Conservation (phyloP, 2,113 vertebrate species). For the Phodopus roborovskii region DNA sequence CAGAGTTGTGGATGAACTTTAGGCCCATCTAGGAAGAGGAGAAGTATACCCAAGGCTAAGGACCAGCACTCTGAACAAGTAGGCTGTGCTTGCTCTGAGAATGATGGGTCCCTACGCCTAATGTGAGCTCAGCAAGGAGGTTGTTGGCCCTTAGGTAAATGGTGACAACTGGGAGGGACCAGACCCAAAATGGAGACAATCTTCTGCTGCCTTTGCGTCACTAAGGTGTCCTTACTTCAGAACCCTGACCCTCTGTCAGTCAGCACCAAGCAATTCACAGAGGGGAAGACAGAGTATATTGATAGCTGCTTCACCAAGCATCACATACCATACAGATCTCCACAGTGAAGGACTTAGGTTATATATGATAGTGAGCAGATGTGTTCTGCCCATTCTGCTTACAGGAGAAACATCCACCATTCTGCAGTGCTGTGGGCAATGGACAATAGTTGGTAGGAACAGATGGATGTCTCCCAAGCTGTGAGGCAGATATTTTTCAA, state of each 20-base stretch:
- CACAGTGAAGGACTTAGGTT: neutral
- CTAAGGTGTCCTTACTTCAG: neutral
- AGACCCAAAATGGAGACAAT: neutral
- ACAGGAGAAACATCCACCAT: neutral
- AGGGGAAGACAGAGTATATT: neutral
- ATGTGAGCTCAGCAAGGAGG: neutral
- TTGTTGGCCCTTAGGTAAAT: neutral
- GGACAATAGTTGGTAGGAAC: neutral
- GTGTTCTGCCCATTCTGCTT: neutral
- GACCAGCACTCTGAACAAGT: too few relatives aligned
- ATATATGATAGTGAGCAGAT: neutral
- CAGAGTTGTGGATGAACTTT: neutral
- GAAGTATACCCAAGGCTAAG: neutral
- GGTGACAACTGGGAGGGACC: fast-evolving
- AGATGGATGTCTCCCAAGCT: neutral
- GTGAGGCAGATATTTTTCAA: neutral
- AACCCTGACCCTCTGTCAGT: neutral
- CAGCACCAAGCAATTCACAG: neutral
- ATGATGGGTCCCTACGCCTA: neutral
- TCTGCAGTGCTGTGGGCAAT: too few relatives aligned
- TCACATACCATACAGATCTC: neutral
- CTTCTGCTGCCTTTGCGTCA: neutral
- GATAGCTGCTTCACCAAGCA: neutral
- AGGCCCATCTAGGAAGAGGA: too few relatives aligned
- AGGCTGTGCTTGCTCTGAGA: neutral